Conservation (phyloP, 2,113 vertebrate species). For the Micromys minutus region DNA sequence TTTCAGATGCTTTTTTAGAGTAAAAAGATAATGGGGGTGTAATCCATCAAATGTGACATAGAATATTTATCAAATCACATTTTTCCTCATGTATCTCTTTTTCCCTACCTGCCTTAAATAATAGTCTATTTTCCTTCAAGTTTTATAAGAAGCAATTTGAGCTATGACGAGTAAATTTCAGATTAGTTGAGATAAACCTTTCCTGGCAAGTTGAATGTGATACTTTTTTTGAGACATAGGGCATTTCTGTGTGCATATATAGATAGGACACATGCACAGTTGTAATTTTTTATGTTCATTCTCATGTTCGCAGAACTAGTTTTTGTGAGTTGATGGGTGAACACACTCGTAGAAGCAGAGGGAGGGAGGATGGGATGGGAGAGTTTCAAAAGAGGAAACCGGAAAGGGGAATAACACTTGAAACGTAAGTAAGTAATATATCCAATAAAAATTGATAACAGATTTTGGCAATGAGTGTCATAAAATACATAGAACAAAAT, state of each 20-base stretch:
- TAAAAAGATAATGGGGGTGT: not conserved
- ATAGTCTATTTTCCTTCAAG: not conserved
- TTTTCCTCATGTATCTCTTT: not conserved
- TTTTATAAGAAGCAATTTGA: not conserved
- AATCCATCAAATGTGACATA: not conserved
- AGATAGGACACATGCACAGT: not conserved
- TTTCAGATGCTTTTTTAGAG: not conserved
- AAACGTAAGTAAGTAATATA: no score
- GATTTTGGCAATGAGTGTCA: not conserved
- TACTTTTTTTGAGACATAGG: conserved; percentile 3
- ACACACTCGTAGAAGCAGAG: no score
- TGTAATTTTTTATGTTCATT: not conserved
- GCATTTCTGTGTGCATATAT: not conserved
- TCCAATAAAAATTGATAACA: conserved; percentile 44
- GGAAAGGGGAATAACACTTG: no score
- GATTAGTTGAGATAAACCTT: not conserved
- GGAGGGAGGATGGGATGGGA: no score
- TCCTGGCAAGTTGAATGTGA: not conserved
- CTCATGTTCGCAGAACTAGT: not conserved
- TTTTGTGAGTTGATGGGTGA: no score
- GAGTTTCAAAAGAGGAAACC: no score
- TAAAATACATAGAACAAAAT: not conserved
- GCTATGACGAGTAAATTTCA: conserved; percentile 4
- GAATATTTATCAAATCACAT: not conserved
- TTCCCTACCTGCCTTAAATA: not conserved